Conservation (phyloP, 2,113 vertebrate species). For the Ceyx margarethae region DNA sequence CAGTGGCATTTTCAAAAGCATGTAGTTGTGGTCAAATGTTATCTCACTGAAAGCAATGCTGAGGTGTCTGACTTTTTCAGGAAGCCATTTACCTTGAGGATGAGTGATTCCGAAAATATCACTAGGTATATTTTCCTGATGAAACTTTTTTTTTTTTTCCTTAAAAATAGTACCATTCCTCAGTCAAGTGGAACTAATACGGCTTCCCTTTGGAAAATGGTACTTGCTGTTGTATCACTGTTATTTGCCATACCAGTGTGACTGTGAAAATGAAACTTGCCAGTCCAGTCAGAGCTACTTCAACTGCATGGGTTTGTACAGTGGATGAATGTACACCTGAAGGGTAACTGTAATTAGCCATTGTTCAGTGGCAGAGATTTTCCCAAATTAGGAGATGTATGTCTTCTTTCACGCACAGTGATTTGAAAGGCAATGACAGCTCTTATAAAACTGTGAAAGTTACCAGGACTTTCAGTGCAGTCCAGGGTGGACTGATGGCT, state of each 20-base stretch:
- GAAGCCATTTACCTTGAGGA: background rate
- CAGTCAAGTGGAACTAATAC: background rate
- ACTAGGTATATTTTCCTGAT: background rate
- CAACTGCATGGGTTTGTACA: fast-evolving
- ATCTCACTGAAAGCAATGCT: background rate
- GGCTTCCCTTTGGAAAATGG: background rate
- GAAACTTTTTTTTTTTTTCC: background rate
- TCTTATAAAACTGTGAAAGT: background rate
- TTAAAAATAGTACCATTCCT: background rate
- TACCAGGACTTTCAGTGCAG: background rate
- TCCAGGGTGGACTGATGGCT: background rate
- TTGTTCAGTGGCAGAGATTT: background rate
- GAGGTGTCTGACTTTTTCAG: background rate
- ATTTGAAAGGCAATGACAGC: background rate
- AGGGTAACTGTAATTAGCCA: background rate
- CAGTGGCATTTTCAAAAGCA: background rate
- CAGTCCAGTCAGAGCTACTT: background rate
- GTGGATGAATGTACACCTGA: background rate
- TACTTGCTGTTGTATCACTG: background rate
- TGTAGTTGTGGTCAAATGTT: background rate
- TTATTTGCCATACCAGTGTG: background rate
- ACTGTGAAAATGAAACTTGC: background rate
- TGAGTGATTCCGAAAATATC: background rate
- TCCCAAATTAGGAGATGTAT: background rate
- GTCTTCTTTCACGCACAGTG: fast-evolving